These are phyloP conservation scores for Tenualosa ilisha DNA, from an alignment of 2,797 vertebrate genomes.

Conservation along the genomic window DNA sequence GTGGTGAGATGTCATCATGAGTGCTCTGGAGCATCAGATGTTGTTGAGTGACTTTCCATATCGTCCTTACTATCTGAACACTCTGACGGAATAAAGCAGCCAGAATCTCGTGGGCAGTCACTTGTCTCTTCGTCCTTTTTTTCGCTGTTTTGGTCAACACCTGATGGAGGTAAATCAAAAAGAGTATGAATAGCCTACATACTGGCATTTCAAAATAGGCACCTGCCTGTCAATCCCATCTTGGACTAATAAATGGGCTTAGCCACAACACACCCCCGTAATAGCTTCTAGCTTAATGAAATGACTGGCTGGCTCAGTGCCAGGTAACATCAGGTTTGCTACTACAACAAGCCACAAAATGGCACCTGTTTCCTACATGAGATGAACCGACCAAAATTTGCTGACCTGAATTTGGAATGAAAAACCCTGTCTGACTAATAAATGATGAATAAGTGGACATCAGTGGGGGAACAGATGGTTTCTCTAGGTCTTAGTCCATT, in stretches of 20 bases:
- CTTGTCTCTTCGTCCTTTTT: conserved; percentile 73
- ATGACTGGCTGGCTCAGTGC: conserved; percentile 55
- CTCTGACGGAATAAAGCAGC: conserved; percentile 92
- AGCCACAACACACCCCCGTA: conserved; percentile 36
- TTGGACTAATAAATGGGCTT: conserved; percentile 34
- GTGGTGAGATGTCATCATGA: background rate
- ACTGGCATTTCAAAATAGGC: background rate
- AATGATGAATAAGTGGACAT: conserved; percentile 51
- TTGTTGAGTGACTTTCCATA: conserved; percentile 54
- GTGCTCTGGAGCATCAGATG: background rate
- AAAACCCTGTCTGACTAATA: conserved; percentile 1
- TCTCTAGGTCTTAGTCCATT: background rate
- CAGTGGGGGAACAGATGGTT: background rate
- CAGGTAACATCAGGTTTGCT: conserved; percentile 48
- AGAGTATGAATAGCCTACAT: background rate
- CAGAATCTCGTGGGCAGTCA: conserved; percentile 94
- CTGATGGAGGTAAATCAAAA: conserved; percentile 51
- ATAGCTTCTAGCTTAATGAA: conserved; percentile 69
- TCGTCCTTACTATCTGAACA: conserved; percentile 90
- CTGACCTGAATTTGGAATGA: background rate
- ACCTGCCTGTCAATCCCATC: conserved; percentile 51
- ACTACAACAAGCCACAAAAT: conserved; percentile 42
- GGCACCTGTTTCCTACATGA: background rate
- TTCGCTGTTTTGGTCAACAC: conserved; percentile 64
- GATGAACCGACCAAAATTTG: background rate